Percentiles rank a stretch among this genome's conserved stretches.
These are phyloP conservation scores for Ichneumoninae sp. DNA, from an alignment of 2,888 invertebrate genomes.

Conservation along the genomic window DNA sequence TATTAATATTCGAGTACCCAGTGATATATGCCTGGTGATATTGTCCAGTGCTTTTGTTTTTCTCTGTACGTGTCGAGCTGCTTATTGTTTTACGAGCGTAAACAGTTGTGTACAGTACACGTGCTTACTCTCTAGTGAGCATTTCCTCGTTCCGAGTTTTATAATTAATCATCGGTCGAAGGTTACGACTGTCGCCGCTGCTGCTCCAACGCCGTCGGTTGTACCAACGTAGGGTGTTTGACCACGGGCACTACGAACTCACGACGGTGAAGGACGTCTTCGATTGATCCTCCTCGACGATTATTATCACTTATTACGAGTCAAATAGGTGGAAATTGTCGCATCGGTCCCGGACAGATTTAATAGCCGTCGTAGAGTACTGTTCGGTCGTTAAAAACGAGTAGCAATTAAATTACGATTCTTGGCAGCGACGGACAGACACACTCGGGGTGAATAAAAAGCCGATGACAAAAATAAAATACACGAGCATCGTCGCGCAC, in stretches of 20 bases:
- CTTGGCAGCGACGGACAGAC: conserved; percentile 27
- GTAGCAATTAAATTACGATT: conserved; percentile 39
- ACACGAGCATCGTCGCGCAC: conserved; percentile 54
- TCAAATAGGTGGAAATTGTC: not conserved
- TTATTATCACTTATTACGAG: not conserved
- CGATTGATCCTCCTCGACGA: not conserved
- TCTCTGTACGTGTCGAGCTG: not conserved
- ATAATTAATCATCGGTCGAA: conserved; percentile 33
- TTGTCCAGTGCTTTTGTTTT: conserved; percentile 16
- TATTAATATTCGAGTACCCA: conserved; percentile 17
- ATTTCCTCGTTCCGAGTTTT: not conserved
- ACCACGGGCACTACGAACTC: conserved; percentile 18
- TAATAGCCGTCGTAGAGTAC: not conserved
- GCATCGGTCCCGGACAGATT: not conserved
- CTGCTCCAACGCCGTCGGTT: conserved; percentile 29
- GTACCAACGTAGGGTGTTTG: conserved; percentile 33
- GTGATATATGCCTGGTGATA: conserved; percentile 19
- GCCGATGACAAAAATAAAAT: conserved; percentile 18
- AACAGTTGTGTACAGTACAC: not conserved
- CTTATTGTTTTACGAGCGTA: not conserved
- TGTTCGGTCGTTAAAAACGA: not conserved
- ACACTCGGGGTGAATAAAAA: not conserved
- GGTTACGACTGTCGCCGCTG: not conserved
- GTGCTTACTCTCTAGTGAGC: conserved; percentile 37
- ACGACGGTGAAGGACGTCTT: conserved; percentile 20